These are phyloP conservation scores for Trypoxylon attenuatum DNA, from an alignment of 2,888 invertebrate genomes.

Conservation along the genomic window DNA sequence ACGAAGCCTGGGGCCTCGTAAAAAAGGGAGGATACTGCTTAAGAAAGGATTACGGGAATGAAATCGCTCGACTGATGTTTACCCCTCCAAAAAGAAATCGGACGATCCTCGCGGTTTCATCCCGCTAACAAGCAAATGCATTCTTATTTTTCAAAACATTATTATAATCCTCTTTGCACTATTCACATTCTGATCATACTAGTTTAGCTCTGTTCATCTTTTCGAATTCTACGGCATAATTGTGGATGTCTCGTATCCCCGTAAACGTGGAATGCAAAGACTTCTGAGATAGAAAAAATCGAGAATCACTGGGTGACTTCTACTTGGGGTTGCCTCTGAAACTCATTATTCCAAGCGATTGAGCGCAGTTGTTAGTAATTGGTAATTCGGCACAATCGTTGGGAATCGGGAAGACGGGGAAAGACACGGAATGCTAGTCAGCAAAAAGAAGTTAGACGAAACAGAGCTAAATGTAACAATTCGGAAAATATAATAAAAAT, in stretches of 20 bases:
- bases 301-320: too few relatives aligned
- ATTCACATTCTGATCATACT: too few relatives aligned
- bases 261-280: too few relatives aligned
- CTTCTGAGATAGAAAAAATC: too few relatives aligned
- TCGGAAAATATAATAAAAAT: too few relatives aligned
- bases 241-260: slow-evolving; percentile 38
- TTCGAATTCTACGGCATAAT: slow-evolving; percentile 30
- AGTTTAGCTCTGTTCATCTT: too few relatives aligned
- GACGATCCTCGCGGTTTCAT: slow-evolving; percentile 16
- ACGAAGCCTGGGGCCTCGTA: slow-evolving; percentile 66
- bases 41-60: slow-evolving; percentile 73
- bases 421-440: slow-evolving; percentile 2
- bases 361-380: slow-evolving; percentile 60
- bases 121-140: slow-evolving; percentile 5
- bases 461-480: not conserved
- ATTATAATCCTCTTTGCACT: too few relatives aligned
- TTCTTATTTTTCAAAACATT: not conserved
- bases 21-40: slow-evolving; percentile 68
- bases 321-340: slow-evolving; percentile 15
- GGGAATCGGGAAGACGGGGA: slow-evolving; percentile 14
- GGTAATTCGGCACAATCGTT: slow-evolving; percentile 56
- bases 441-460: slow-evolving; percentile 7
- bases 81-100: slow-evolving; percentile 33
- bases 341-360: slow-evolving; percentile 62
- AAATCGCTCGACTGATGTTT: slow-evolving; percentile 61